phyloP scores from a whole-genome alignment of 1,140 invertebrate species.

The Oppia nitens region DNA sequence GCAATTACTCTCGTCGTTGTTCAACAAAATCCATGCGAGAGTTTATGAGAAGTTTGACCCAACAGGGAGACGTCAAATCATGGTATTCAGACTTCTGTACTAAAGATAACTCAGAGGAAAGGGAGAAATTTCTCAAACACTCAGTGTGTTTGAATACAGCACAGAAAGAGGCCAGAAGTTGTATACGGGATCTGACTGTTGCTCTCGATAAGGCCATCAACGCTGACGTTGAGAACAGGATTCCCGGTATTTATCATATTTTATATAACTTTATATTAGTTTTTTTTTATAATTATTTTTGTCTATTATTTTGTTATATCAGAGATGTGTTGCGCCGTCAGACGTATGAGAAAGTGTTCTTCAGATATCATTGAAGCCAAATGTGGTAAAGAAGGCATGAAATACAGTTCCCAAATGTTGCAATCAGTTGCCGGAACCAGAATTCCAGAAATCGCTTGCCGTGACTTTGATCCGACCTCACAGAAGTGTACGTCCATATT shows the following conservation, averaged over 20 bases:
- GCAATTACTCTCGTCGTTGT: conserved; percentile 11
- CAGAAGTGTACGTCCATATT: conserved; percentile 8
- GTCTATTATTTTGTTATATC: neutral
- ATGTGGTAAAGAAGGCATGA: conserved; percentile 9
- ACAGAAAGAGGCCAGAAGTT: conserved; percentile 5
- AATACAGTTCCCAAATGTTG: conserved; percentile 12
- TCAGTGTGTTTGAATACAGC: conserved; percentile 6
- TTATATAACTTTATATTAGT: neutral
- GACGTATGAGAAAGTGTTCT: conserved; percentile 10
- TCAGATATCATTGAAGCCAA: conserved; percentile 8
- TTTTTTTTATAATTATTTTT: neutral
- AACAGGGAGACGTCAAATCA: conserved; percentile 6
- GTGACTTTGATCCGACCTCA: conserved; percentile 10
- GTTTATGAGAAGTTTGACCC: conserved; percentile 1
- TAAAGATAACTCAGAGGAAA: conserved; percentile 5
- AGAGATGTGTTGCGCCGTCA: conserved; percentile 13
- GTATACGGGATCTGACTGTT: conserved; percentile 12
- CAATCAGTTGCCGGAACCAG: conserved; percentile 11
- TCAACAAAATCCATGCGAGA: conserved; percentile 14
- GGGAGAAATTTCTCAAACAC: conserved; percentile 7
- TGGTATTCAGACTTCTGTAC: conserved; percentile 9
- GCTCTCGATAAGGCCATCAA: conserved; percentile 13
- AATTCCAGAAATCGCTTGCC: conserved; percentile 11
- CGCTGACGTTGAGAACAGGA: conserved; percentile 6
- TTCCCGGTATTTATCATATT: conserved; percentile 2